Evolutionary conservation across 2,888 invertebrate species (phyloP), one percentile per base, ranked within the genome.

Genomic region (Cataglyphis rosenhaueri): DNA sequence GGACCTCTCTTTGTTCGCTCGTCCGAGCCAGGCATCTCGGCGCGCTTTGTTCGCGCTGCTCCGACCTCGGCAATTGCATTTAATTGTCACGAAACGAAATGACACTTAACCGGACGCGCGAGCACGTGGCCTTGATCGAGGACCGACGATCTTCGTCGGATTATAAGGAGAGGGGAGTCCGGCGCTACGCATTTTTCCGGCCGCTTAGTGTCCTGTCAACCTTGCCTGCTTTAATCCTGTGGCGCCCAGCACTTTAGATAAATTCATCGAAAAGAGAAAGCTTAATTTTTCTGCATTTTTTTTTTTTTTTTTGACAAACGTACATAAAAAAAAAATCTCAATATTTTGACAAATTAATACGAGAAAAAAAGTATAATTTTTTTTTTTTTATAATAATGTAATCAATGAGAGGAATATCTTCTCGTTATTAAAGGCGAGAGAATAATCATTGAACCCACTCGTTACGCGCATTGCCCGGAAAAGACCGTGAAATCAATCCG

Each of bases 1-100:
- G 44, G 82, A 83, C 66, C 83, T 79, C 83, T 79, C 88, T 88
- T 87, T 88, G 88, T 88, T 89, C 84, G 57, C 35, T n/a, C 10
- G 57, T 18, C 65, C 65, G 68, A 85, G 82, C 83, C 84, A n/a
- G 73, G 59, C 71, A n/a, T 71, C 73, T 59, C 57, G 57, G 44
- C 71, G 79, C 52, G 61, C 79, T 85, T 82, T 65, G 82, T 82
- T 29, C 78, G 85, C 59, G 25, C 41, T 59, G 71, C 70, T 9
- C 57, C 65, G 84, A 48, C 81, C 85, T 85, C 85, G 85, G 32
- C 82, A 81, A 81, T 81, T 66, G 83, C 81, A 81, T 87, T 87
- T 87, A 87, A 87, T 87, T 84, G 87, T 87, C 86, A 70, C 85
- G 73, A 85, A n/a, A 68, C 38, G 75, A 70, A 70, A 83, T 62